Evolutionary conservation across 1,140 invertebrate species (phyloP).

Genomic region (Pseudomyrmex concolor): DNA sequence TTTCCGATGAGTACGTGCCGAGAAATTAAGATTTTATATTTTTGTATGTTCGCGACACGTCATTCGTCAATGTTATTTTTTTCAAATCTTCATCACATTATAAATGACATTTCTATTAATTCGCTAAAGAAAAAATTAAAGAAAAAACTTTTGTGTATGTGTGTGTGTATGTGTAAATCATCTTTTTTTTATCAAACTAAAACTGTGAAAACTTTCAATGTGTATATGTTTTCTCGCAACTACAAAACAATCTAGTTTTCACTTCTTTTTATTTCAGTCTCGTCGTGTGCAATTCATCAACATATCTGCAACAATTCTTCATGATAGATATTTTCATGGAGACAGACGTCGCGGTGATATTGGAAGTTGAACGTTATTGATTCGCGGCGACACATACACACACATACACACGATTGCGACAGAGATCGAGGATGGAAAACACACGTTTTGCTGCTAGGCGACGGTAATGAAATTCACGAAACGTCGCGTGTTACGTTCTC

Average conservation of each 20-base stretch:
- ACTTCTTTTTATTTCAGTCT: background rate
- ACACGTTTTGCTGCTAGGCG: conserved; percentile 47
- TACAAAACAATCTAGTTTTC: too few species aligned
- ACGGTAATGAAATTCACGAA: conserved; percentile 61
- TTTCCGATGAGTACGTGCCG: background rate
- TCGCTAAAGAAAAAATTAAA: too few species aligned
- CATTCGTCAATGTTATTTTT: too few species aligned
- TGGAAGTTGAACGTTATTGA: conserved; percentile 37
- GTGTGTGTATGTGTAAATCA: too few species aligned
- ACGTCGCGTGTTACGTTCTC: conserved; percentile 51
- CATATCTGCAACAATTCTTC: background rate
- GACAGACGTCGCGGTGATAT: background rate
- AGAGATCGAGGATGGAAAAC: conserved; percentile 47
- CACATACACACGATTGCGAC: background rate
- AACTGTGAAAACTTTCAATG: too few species aligned
- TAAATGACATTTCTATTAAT: too few species aligned
- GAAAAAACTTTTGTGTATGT: too few species aligned
- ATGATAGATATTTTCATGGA: background rate
- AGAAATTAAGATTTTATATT: conserved; percentile 21
- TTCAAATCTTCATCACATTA: too few species aligned
- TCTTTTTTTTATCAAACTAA: too few species aligned
- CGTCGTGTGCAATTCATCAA: background rate
- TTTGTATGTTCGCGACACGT: background rate
- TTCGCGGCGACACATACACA: conserved; percentile 17
- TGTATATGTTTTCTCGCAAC: too few species aligned